Base-by-base conservation (phyloP, 2,113 vertebrate species). In the Okapia johnstoni region DNA sequence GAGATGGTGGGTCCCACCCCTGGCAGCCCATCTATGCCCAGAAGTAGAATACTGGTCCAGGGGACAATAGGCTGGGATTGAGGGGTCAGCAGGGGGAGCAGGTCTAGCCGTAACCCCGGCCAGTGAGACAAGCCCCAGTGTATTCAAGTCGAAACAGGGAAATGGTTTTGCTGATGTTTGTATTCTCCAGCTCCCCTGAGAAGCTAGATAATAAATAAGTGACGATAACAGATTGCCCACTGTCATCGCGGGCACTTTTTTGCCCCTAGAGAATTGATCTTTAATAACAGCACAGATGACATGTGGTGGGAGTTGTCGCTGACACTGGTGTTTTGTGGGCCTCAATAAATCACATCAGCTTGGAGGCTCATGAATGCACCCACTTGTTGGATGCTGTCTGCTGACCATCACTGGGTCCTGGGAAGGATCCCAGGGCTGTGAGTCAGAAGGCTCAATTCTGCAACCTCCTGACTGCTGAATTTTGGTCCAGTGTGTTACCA, bases 221-320 rank as follows among this genome's bases (percentile, higher is more conserved):
- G 98, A 99, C 98, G 98, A 83, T 98, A 99, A 99, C 98, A 98
- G 98, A 99, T 99, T 98, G 98, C 97, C 96, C 83, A 17, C 90
- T 98, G 98, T 98, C 98, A 97, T 95, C 92, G 3, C 4, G 96
- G 98, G 95, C 92, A 93, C 94, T 97, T 98, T 96, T 98, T 94
- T 96, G 97, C 97, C 97, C 96, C 97, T 57, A 81, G 98, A 98
- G 98, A 98, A 99, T 93, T 98, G 98, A 98, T 99, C 99, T 99
- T 99, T 99, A 99, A 99, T 99, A 99, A 99, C 98, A 98, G 98
- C 90, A 57, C 54, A 91, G 98, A 98, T 98, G 99, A 99, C 99
- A 98, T 79, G 98, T 98, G 98, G 98, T 83, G 21, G 98, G 98
- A 98, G 97, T 97, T 98, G 98, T 97, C 96, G 98, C 98, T 98